Percentiles rank a stretch among this genome's conserved stretches.
phyloP scores from a whole-genome alignment of 1,140 invertebrate genomes.

The Zophobas atratus region DNA sequence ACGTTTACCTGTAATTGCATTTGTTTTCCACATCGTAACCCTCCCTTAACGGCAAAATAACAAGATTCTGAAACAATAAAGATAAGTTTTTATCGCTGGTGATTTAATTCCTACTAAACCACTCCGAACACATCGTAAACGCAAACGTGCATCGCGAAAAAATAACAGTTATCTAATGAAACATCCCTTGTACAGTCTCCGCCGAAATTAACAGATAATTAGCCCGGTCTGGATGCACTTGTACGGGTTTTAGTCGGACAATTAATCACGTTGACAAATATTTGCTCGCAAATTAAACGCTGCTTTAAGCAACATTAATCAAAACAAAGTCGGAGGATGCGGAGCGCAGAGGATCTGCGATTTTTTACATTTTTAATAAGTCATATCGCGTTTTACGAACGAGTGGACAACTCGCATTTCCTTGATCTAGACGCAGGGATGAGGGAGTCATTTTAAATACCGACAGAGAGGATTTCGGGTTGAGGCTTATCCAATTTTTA shows the following conservation, averaged over 20 bases:
- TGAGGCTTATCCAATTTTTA: no score
- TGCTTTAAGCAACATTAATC: slow-evolving; percentile 26
- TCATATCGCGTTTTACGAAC: no score
- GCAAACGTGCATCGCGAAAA: not conserved
- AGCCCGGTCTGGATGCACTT: slow-evolving; percentile 20
- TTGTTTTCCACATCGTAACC: not conserved
- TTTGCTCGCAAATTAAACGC: slow-evolving; percentile 31
- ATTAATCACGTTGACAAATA: slow-evolving; percentile 30
- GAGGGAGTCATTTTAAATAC: no score
- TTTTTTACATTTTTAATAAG: no score
- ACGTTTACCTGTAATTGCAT: not conserved
- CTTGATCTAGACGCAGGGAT: no score
- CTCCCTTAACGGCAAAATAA: slow-evolving; percentile 1
- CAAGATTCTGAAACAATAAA: slow-evolving; percentile 31
- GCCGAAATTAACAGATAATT: slow-evolving; percentile 33
- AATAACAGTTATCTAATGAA: not conserved
- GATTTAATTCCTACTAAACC: slow-evolving; percentile 3
- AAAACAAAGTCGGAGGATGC: not conserved
- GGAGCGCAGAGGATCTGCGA: no score
- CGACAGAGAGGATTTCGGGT: no score
- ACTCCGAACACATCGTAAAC: not conserved
- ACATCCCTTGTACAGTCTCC: not conserved
- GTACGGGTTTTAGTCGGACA: slow-evolving; percentile 19
- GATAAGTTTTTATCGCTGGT: slow-evolving; percentile 15
- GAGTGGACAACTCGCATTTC: no score